Evolutionary conservation across 64 coral and sea anemone genomes (phyloP).

Genomic region (Porites australiensis): DNA sequence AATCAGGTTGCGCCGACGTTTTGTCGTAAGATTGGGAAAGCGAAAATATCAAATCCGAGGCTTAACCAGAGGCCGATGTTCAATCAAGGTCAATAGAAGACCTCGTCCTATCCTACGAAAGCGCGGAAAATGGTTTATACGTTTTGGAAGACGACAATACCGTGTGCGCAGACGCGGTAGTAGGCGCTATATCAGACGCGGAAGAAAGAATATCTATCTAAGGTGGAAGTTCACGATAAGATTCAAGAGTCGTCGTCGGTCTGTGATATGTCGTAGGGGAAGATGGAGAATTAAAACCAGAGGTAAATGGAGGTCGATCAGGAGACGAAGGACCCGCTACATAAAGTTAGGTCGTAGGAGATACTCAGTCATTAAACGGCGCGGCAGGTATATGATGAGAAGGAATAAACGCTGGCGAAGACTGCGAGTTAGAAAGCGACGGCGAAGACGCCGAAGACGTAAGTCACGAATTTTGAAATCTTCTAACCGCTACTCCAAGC

Average conservation of each 20-base stretch:
- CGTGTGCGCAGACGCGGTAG: not conserved
- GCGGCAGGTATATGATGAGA: not conserved
- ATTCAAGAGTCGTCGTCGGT: not conserved
- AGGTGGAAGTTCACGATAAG: conserved; percentile 2
- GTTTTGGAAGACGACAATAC: not conserved
- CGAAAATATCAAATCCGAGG: conserved; percentile 32
- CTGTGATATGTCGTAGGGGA: not conserved
- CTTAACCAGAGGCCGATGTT: not conserved
- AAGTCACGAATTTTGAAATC: not conserved
- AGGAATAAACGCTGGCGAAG: not conserved
- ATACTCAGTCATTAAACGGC: not conserved
- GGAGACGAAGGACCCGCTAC: not conserved
- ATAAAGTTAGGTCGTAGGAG: not conserved
- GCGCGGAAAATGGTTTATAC: not conserved
- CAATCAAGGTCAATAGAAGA: not conserved
- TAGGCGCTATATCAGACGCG: not conserved
- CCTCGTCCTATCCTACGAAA: not conserved
- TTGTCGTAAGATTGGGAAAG: not conserved
- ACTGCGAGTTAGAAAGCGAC: not conserved
- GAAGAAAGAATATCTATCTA: not conserved
- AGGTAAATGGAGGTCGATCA: not conserved
- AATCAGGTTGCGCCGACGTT: not conserved
- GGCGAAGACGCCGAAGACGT: not conserved
- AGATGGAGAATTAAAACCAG: not conserved
- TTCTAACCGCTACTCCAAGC: too few species aligned